phyloP scores from a whole-genome alignment of 2,888 invertebrate genomes.

The Pycnomerus fuliginosus region DNA sequence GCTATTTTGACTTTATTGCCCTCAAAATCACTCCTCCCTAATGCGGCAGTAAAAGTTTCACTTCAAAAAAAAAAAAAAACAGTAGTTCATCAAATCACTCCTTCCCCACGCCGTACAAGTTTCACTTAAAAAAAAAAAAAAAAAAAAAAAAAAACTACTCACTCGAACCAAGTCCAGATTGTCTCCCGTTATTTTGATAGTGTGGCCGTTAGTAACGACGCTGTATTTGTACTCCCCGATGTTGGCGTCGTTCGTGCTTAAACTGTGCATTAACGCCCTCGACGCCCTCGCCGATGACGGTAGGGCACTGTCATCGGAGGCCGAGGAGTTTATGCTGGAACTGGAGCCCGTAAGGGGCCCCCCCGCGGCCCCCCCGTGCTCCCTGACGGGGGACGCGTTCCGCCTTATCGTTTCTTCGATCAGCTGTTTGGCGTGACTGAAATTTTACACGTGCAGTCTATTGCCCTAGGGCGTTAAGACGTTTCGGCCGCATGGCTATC shows the following conservation, averaged over 20 bases:
- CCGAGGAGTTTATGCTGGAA: conserved; percentile 76
- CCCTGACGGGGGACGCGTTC: conserved; percentile 88
- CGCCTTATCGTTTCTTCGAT: conserved; percentile 94
- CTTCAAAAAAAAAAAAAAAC: too few species aligned
- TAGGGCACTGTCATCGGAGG: conserved; percentile 62
- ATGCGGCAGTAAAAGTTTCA: too few species aligned
- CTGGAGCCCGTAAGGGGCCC: conserved; percentile 69
- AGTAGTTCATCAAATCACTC: too few species aligned
- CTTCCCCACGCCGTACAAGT: too few species aligned
- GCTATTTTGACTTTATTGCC: too few species aligned
- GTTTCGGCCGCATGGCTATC: too few species aligned
- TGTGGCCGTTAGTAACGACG: conserved; percentile 75
- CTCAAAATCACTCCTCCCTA: too few species aligned
- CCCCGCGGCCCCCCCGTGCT: conserved; percentile 60
- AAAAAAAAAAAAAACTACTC: too few species aligned
- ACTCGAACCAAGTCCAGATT: conserved; percentile 85
- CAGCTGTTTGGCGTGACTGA: conserved; percentile 85
- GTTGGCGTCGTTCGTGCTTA: conserved; percentile 80
- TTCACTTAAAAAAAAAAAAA: too few species aligned
- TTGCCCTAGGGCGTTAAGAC: too few species aligned
- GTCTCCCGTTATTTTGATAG: conserved; percentile 81
- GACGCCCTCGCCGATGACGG: conserved; percentile 57
- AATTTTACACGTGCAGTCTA: too few species aligned
- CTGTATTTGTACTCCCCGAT: conserved; percentile 88
- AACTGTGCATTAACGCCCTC: conserved; percentile 71